phyloP scores from a whole-genome alignment of 2,797 vertebrate species.

The Meda fulgida region DNA sequence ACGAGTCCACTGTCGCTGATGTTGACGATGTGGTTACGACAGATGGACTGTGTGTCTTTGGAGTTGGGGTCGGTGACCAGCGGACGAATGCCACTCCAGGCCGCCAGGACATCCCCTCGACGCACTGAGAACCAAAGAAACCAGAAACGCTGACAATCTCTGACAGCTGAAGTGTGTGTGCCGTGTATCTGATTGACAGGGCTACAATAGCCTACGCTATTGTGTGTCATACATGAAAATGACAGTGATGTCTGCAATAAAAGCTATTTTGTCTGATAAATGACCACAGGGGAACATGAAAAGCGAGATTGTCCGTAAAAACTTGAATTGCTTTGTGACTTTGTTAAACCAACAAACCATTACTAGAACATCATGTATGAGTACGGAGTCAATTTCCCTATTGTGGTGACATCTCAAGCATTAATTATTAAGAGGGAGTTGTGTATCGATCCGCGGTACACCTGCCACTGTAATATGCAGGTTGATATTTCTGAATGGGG shows the following conservation, averaged over 20 bases:
- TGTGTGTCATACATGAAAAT: neutral
- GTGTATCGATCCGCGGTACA: constrained; percentile 60
- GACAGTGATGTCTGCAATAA: constrained; percentile 22
- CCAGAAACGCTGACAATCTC: constrained; percentile 36
- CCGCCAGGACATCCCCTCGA: constrained; percentile 94
- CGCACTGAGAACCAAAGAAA: constrained; percentile 80
- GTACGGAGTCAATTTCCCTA: constrained; percentile 46
- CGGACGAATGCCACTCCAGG: constrained; percentile 97
- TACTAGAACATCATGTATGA: constrained; percentile 26
- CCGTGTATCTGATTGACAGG: constrained; percentile 16
- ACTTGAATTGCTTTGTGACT: constrained; percentile 29
- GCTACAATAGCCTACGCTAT: constrained; percentile 12
- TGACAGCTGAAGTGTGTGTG: constrained; percentile 38
- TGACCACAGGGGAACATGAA: neutral
- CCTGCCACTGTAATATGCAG: constrained; percentile 63
- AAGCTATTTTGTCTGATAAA: constrained; percentile 16
- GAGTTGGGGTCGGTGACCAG: constrained; percentile 93
- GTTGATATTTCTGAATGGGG: constrained; percentile 67
- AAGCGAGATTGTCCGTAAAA: neutral
- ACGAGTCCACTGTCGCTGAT: constrained; percentile 88
- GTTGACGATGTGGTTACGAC: constrained; percentile 90
- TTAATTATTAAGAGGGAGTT: constrained; percentile 64
- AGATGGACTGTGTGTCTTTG: constrained; percentile 94
- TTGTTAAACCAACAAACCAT: constrained; percentile 25
- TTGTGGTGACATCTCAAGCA: constrained; percentile 59